phyloP scores from a whole-genome alignment of 2,113 vertebrate genomes.

The Phalacrocorax pelagicus region DNA sequence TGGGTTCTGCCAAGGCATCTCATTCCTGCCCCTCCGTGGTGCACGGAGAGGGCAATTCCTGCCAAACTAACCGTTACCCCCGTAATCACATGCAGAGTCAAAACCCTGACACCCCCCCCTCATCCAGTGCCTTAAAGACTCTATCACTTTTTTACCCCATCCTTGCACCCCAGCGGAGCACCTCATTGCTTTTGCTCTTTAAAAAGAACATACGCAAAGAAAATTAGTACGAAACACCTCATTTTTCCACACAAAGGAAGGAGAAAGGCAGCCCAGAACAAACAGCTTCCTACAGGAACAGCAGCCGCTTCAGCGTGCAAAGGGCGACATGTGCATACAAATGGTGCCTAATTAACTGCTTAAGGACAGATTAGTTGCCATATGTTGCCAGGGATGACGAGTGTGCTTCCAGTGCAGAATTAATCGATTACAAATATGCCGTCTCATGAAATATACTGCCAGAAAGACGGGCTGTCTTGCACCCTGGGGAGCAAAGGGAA shows the following conservation, averaged over 20 bases:
- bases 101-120: background rate
- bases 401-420: slow-evolving; percentile 13
- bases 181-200: background rate
- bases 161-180: background rate
- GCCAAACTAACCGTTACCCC: background rate
- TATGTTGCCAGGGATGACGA: slow-evolving; percentile 54
- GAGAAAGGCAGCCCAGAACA: background rate
- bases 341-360: slow-evolving; percentile 63
- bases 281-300: slow-evolving; percentile 17
- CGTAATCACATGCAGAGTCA: background rate
- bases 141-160: accelerated
- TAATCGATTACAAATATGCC: slow-evolving; percentile 27
- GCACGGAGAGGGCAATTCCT: background rate
- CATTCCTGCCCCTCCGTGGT: background rate
- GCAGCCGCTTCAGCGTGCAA: background rate
- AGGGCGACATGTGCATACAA: slow-evolving; percentile 34
- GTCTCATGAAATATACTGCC: background rate
- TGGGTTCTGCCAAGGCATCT: background rate
- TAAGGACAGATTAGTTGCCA: slow-evolving; percentile 65
- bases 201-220: accelerated
- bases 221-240: background rate
- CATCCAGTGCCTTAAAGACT: accelerated
- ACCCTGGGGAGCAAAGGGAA: background rate
- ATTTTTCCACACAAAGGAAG: background rate
- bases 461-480: background rate